These are phyloP conservation scores for Eupeodes luniger DNA, from an alignment of 2,888 invertebrate genomes.

Conservation along the genomic window DNA sequence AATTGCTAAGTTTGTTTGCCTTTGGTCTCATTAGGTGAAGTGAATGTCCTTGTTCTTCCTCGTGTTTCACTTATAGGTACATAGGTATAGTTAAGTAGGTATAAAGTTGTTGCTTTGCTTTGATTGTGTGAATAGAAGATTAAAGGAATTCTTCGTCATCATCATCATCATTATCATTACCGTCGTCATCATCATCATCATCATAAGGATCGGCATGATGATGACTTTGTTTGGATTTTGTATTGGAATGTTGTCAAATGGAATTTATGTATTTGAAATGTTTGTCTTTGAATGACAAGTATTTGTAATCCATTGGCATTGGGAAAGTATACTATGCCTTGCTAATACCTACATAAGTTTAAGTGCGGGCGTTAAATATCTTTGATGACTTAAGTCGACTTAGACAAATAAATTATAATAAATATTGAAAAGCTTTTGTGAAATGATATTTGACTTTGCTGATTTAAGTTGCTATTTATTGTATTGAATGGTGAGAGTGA, in stretches of 20 bases:
- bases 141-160: slow-evolving; percentile 41
- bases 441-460: not conserved
- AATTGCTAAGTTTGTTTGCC: slow-evolving; percentile 51
- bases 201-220: not conserved
- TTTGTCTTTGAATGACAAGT: not conserved
- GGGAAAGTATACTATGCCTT: not conserved
- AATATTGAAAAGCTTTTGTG: slow-evolving; percentile 7
- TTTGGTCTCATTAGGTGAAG: slow-evolving; percentile 49
- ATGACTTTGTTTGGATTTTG: slow-evolving; percentile 41
- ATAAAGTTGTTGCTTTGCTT: not conserved
- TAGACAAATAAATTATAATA: not conserved
- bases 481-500: too few relatives aligned
- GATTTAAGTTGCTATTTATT: too few relatives aligned
- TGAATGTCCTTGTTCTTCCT: not conserved
- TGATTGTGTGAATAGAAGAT: slow-evolving; percentile 53
- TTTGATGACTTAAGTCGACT: not conserved
- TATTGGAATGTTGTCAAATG: slow-evolving; percentile 54
- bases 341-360: too few relatives aligned
- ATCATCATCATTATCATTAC: too few relatives aligned
- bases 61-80: too few relatives aligned
- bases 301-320: not conserved
- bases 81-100: not conserved
- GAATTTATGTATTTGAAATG: slow-evolving; percentile 45
- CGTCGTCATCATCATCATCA: not conserved
- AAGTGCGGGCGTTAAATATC: not conserved